Evolutionary conservation across 1,140 invertebrate species (phyloP), one percentile per base, ranked within the genome.

Genomic region (Homarus americanus): DNA sequence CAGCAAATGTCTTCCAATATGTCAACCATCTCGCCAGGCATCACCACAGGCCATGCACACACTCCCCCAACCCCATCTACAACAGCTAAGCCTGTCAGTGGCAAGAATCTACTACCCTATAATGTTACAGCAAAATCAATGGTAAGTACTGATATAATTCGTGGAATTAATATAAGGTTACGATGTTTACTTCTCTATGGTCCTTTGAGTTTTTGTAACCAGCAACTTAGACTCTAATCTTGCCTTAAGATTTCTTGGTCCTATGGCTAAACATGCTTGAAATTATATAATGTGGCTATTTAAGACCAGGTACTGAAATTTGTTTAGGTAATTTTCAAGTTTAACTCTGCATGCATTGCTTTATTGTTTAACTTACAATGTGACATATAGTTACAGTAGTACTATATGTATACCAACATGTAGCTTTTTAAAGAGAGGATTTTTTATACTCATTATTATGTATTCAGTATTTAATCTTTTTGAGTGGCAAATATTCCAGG

Each of bases 121-220:
- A 98, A 97, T 95, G 96, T 98, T 24, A 98, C 97, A 53, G 97
- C 97, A 87, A 95, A 97, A 91, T 97, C 97, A 41, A 95, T 94
- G 94, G 95, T 95, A 94, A 94, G 93, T 92, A 92, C 75, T 69
- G 63, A 69, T 69, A 2, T 32, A 69, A 0, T 69, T 24, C 3
- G 3, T 12, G 28, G 63, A 10, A 1, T 28, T 7, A 9, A 28
- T 28, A 32, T 63, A 24, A 20, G 15, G 12, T 17, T 24, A 0
- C 24, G 5, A 12, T 20, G 4, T 63, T 15, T 17, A 20, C 24
- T 5, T 63, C 4, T 20, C 4, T 4, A 24, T 15, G 58, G 5
- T 63, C 4, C 12, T 4, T 63, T 63, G 58, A 63, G 58, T 24
- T 63, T 5, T 63, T 63, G 24, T 15, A 20, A 20, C 4, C 58